Evolutionary conservation across 2,113 vertebrate genomes (phyloP).

Genomic region (Scartelaos histophorus): DNA sequence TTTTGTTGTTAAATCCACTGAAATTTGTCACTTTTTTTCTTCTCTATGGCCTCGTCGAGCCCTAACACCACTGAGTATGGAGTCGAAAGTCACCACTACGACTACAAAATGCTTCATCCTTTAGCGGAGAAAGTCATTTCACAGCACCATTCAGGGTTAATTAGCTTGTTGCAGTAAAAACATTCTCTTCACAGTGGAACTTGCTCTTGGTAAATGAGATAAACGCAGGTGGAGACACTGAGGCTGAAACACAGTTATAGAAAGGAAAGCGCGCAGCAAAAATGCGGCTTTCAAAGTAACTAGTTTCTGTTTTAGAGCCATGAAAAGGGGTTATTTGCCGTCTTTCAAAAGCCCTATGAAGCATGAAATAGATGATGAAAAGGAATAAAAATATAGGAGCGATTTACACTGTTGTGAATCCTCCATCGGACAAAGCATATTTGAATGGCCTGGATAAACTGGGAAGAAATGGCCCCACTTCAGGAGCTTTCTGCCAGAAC

Average conservation of each 20-base stretch:
- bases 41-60: too few relatives aligned
- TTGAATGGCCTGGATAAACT: neutral
- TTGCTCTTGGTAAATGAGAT: conserved; percentile 4
- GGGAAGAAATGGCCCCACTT: neutral
- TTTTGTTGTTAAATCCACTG: neutral
- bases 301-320: neutral
- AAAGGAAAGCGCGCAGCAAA: neutral
- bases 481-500: neutral
- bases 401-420: neutral
- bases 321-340: neutral
- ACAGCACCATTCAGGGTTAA: neutral
- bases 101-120: neutral
- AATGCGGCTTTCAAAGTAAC: neutral
- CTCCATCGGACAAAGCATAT: neutral
- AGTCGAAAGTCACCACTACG: too few relatives aligned
- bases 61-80: too few relatives aligned
- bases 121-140: neutral
- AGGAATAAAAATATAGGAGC: neutral
- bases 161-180: neutral
- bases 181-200: neutral
- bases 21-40: too few relatives aligned
- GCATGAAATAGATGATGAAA: neutral
- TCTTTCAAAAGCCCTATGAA: neutral
- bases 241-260: neutral
- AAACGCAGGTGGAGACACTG: neutral